These are phyloP conservation scores for Seriola aureovittata DNA, from an alignment of 2,113 vertebrate species.

Conservation along the genomic window DNA sequence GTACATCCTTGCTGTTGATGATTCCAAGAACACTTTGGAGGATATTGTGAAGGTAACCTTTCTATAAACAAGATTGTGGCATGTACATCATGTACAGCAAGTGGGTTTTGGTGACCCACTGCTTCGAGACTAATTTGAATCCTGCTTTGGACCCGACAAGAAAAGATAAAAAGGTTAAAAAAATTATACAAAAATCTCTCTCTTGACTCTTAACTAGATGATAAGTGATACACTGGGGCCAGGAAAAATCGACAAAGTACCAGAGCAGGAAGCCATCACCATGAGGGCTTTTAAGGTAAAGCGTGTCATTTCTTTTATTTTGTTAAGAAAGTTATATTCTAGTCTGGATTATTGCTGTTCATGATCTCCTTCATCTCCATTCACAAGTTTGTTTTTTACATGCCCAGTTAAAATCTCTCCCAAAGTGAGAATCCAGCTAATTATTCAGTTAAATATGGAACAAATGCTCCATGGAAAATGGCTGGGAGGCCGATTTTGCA, in stretches of 20 bases:
- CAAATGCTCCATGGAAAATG: too few species aligned
- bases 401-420: neutral
- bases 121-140: too few species aligned
- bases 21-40: slow-evolving; percentile 86
- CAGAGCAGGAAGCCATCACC: slow-evolving; percentile 84
- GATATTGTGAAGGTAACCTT: slow-evolving; percentile 89
- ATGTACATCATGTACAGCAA: neutral
- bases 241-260: slow-evolving; percentile 85
- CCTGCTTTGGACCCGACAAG: neutral
- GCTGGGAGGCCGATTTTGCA: neutral
- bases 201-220: slow-evolving; percentile 75
- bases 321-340: neutral
- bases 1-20: slow-evolving; percentile 92
- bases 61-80: neutral
- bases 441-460: too few species aligned
- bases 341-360: neutral
- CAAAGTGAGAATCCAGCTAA: neutral
- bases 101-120: too few species aligned
- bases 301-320: slow-evolving; percentile 63
- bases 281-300: slow-evolving; percentile 85
- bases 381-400: neutral
- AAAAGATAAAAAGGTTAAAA: too few species aligned
- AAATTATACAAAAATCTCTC: neutral
- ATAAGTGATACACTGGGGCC: slow-evolving; percentile 89
- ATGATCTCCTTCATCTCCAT: too few species aligned